Conservation (phyloP, 2,888 invertebrate genomes). For the Xestia rhomboidea region DNA sequence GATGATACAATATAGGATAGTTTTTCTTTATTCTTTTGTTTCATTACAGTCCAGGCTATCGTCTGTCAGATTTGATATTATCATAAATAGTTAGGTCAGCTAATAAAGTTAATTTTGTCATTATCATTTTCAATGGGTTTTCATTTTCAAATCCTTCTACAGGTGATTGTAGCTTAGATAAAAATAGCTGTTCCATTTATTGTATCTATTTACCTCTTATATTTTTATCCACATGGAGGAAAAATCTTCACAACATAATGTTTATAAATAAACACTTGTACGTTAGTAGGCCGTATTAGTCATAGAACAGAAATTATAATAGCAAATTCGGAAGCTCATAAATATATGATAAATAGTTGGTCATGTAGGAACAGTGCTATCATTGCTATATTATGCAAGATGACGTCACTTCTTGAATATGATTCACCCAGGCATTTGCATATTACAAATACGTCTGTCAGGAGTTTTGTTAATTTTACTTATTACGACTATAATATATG, state of each 20-base stretch:
- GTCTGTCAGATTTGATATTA: background rate
- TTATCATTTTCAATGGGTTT: background rate
- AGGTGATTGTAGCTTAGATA: conserved; percentile 6
- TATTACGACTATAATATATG: conserved; percentile 20
- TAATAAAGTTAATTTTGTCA: background rate
- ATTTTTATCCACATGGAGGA: conserved; percentile 34
- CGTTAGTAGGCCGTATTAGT: conserved; percentile 42
- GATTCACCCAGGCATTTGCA: conserved; percentile 46
- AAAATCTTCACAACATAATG: conserved; percentile 26
- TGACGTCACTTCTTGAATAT: conserved; percentile 48
- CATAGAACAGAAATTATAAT: conserved; percentile 49
- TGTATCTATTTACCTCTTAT: conserved; percentile 30
- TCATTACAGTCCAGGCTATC: background rate
- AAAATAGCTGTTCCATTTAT: conserved; percentile 4
- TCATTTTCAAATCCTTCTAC: background rate
- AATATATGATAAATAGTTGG: conserved; percentile 43
- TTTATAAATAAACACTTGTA: conserved; percentile 51
- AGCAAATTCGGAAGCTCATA: conserved; percentile 48
- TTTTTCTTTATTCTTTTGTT: background rate
- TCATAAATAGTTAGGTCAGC: background rate
- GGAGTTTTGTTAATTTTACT: conserved; percentile 25
- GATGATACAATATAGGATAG: background rate
- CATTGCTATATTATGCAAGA: conserved; percentile 23
- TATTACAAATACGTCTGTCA: conserved; percentile 32
- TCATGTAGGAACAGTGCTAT: conserved; percentile 44